A percentile compares a stretch with the other conserved stretches of the same genome.
Evolutionary conservation across 1,140 invertebrate genomes (phyloP).

Genomic region (Atopsyche davidsoni): DNA sequence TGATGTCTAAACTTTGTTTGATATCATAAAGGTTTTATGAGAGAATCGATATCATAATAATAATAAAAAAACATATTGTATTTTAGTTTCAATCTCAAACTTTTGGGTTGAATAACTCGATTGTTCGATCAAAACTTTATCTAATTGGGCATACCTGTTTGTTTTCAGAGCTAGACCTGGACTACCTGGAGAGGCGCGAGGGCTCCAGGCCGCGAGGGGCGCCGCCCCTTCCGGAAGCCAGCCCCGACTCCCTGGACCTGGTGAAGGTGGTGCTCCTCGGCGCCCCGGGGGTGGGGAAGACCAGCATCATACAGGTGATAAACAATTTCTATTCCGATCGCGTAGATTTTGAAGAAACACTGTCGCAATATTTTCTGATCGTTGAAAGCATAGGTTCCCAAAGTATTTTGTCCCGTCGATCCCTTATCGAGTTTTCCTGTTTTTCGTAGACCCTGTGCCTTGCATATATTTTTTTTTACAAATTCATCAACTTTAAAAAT

Average conservation of each 20-base stretch:
- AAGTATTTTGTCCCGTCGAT: no score
- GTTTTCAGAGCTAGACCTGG: constrained; percentile 44
- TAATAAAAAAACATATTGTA: neutral
- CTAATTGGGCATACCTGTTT: no score
- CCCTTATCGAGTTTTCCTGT: no score
- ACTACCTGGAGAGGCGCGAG: constrained; percentile 44
- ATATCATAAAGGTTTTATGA: no score
- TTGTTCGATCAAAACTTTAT: neutral
- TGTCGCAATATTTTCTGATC: no score
- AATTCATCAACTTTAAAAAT: no score
- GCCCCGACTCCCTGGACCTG: constrained; percentile 44
- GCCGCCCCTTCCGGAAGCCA: constrained; percentile 32
- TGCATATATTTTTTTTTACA: no score
- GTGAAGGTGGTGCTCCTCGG: constrained; percentile 74
- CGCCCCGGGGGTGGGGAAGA: constrained; percentile 72
- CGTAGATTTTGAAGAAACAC: no score
- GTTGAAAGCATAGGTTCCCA: no score
- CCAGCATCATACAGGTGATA: constrained; percentile 72
- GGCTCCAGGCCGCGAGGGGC: constrained; percentile 34
- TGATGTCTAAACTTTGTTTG: no score
- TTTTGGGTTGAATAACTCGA: constrained; percentile 7
- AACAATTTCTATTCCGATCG: constrained; percentile 26
- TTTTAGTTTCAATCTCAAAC: no score
- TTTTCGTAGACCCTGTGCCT: no score
- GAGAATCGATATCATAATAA: constrained; percentile 1